Percentiles rank a stretch among this genome's conserved stretches.
These are phyloP conservation scores for Lagorchestes hirsutus DNA, from an alignment of 2,797 vertebrate genomes.

Conservation along the genomic window DNA sequence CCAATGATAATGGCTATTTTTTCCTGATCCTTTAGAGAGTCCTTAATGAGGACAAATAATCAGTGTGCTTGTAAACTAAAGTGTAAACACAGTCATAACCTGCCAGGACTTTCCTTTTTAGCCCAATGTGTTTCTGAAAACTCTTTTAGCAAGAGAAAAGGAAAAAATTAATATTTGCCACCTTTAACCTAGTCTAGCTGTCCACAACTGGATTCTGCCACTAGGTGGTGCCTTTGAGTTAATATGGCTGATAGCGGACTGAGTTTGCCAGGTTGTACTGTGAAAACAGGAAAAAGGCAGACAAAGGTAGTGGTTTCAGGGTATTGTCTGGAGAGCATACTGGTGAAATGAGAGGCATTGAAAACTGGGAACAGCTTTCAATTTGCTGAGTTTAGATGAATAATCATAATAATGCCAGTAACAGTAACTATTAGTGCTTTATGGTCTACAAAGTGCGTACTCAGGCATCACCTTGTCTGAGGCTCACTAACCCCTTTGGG, in stretches of 20 bases:
- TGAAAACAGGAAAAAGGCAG: background rate
- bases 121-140: background rate
- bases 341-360: background rate
- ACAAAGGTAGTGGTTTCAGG: background rate
- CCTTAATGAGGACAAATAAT: background rate
- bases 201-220: background rate
- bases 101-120: background rate
- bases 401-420: background rate
- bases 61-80: background rate
- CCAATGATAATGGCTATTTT: background rate
- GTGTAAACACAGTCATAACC: background rate
- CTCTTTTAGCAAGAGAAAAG: background rate
- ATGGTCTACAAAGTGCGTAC: background rate
- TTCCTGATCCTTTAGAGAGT: background rate
- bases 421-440: background rate
- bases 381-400: background rate
- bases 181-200: background rate
- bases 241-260: background rate
- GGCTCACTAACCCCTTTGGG: background rate
- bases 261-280: background rate
- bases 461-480: background rate
- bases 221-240: background rate
- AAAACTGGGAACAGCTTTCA: background rate
- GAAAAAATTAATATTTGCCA: background rate
- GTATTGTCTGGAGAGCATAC: background rate